A percentile compares a stretch with the other conserved stretches of the same genome.
phyloP scores from a whole-genome alignment of 92 coral and sea anemone genomes.

The Hydrozoanthus gracilis region DNA sequence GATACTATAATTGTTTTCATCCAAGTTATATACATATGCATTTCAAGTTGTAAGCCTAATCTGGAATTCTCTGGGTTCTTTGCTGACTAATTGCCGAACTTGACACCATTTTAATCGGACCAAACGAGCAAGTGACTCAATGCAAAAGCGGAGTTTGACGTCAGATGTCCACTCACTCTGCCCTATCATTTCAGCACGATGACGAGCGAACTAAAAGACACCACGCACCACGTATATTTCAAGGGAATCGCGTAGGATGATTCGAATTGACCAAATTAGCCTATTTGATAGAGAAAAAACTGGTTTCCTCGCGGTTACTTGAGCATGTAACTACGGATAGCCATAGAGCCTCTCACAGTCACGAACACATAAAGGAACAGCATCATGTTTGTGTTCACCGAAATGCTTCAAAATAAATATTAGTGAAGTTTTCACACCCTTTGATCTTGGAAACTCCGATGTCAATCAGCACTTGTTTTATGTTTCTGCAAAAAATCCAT shows the following conservation, averaged over 20 bases:
- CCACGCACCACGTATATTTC: constrained; percentile 2
- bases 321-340: constrained; percentile 1
- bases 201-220: neutral
- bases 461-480: no score
- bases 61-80: no score
- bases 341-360: neutral
- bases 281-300: neutral
- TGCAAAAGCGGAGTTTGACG: no score
- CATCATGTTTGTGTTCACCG: constrained; percentile 9
- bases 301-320: constrained; percentile 1
- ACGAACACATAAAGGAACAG: neutral
- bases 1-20: neutral
- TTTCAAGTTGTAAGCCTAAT: no score
- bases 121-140: no score
- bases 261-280: neutral
- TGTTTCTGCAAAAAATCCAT: no score
- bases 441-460: neutral
- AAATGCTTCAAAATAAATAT: neutral
- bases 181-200: neutral
- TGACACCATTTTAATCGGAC: no score
- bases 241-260: neutral
- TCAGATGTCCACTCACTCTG: no score
- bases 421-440: neutral
- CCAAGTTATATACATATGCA: neutral
- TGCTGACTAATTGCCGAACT: no score